Base-by-base conservation (phyloP, 2,888 invertebrate genomes). In the Trissolcus japonicus region DNA sequence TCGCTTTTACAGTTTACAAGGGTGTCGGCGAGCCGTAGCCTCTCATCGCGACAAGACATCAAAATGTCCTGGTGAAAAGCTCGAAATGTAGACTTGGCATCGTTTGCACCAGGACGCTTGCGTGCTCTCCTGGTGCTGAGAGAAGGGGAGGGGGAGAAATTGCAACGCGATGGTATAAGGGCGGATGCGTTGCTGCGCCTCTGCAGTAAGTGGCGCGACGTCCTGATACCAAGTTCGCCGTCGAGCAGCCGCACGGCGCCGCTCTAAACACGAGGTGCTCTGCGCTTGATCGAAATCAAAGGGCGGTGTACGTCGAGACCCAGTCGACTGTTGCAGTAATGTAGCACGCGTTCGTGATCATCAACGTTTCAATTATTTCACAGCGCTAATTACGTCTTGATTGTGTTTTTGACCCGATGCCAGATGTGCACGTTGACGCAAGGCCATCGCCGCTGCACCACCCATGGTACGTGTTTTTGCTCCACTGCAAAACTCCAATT, bases 131-230 rank as follows among this genome's bases (percentile, higher is more conserved):
- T 48, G 63, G 50, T n/a, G 7, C 19, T 41, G 53, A 67, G 60
- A 55, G 19, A 35, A 63, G 53, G 78, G 75, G 73, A 9, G 40
- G 57, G 57, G 57, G 54, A 71, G 79, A 61, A 83, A 84, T 83
- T 83, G 84, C 85, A 84, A 84, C 85, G 84, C 84, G 84, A 81
- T 84, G 85, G 83, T 88, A 89, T 89, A 89, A 88, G 88, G 88
- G 88, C 86, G 88, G 88, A 85, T 86, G 88, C 87, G 86, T 84
- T 85, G 83, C 83, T 80, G 81, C 85, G 86, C 80, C 85, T 86
- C 88, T 85, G 88, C 88, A 89, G 89, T 88, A 83, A 86, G 86
- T 85, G 86, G 83, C 86, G 87, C 85, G 88, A 86, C 87, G 86
- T 84, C 86, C 84, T 75, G 41, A 41, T 50, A 67, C 59, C 41